Percentiles rank a stretch among this genome's conserved stretches.
Evolutionary conservation across 2,113 vertebrate genomes (phyloP).

Genomic region (Aegypius monachus): DNA sequence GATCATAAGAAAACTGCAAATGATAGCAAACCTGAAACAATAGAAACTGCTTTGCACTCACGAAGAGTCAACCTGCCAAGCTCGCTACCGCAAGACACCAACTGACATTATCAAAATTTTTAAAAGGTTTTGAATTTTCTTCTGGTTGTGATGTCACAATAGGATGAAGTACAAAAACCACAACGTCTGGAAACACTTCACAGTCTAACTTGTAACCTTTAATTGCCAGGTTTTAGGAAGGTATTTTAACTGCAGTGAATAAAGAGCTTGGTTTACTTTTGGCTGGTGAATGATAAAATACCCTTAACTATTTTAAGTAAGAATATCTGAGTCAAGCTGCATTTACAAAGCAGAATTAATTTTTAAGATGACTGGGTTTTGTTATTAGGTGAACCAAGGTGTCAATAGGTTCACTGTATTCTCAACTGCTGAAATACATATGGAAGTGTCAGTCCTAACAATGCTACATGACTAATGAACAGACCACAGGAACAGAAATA

Average conservation of each 20-base stretch:
- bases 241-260: neutral
- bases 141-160: neutral
- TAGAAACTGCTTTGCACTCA: neutral
- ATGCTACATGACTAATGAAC: neutral
- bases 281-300: neutral
- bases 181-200: neutral
- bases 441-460: neutral
- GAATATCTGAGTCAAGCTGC: neutral
- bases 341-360: neutral
- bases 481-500: neutral
- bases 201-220: neutral
- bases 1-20: neutral
- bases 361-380: neutral
- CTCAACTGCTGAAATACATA: neutral
- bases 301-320: neutral
- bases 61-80: neutral
- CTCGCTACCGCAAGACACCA: neutral
- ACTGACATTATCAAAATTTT: neutral
- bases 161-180: neutral
- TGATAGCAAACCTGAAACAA: neutral
- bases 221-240: neutral
- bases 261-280: neutral
- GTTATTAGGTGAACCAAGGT: neutral
- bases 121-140: neutral
- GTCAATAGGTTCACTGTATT: neutral